Evolutionary conservation across 1,140 invertebrate genomes (phyloP).

Genomic region (Pseudomyrmex pallidus): DNA sequence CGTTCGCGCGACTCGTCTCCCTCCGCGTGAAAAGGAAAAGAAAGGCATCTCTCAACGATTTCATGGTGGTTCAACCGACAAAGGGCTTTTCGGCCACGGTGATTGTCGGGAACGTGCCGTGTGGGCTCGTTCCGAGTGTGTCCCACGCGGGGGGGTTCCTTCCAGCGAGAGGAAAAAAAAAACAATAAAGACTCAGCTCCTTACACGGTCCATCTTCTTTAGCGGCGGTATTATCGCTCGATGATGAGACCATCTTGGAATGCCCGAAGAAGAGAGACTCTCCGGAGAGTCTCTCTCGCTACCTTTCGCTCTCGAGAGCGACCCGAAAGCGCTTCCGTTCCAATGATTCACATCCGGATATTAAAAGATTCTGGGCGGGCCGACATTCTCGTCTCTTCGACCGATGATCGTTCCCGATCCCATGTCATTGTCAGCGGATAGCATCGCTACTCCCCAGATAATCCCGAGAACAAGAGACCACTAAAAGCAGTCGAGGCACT

Average conservation of each 20-base stretch:
- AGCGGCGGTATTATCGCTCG: slow-evolving; percentile 12
- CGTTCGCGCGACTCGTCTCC: background rate
- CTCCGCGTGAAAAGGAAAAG: slow-evolving; percentile 33
- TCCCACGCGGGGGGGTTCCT: background rate
- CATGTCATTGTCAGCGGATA: background rate
- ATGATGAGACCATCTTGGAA: slow-evolving; percentile 48
- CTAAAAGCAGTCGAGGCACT: background rate
- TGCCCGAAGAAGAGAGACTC: slow-evolving; percentile 29
- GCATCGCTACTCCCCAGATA: background rate
- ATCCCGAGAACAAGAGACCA: background rate
- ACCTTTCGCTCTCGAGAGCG: slow-evolving; percentile 8
- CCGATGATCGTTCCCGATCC: background rate
- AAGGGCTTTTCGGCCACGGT: slow-evolving; percentile 19
- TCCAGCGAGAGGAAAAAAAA: background rate
- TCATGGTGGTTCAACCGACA: slow-evolving; percentile 54
- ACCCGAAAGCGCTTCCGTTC: slow-evolving; percentile 24
- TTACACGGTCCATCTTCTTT: slow-evolving; percentile 30
- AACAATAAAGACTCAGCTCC: background rate
- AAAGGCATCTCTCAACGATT: slow-evolving; percentile 60
- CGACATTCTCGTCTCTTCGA: background rate
- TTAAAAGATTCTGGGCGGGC: background rate
- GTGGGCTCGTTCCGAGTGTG: background rate
- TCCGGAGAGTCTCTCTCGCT: background rate
- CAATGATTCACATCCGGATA: slow-evolving; percentile 55
- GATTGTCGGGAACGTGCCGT: slow-evolving; percentile 22